Evolutionary conservation across 2,113 vertebrate species (phyloP).

Genomic region (Megalops atlanticus): DNA sequence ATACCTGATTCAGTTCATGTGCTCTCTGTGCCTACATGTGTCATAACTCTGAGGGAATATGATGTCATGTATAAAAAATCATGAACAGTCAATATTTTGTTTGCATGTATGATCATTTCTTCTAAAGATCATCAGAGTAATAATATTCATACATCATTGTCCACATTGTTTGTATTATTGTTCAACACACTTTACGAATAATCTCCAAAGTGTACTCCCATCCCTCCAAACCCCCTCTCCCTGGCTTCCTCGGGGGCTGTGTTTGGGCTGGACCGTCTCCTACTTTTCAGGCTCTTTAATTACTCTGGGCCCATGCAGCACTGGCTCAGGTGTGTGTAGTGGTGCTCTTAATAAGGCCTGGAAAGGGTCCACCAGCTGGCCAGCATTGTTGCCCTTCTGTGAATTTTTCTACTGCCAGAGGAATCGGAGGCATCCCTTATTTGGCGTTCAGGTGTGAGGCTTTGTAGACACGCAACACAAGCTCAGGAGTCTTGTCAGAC

Average conservation of each 20-base stretch:
- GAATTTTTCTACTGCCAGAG: background rate
- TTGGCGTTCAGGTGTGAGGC: background rate
- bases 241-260: background rate
- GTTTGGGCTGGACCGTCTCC: background rate
- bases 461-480: no score
- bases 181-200: conserved; percentile 59
- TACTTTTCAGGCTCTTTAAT: conserved; percentile 44
- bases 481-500: no score
- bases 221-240: no score
- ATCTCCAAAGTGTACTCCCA: no score
- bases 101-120: background rate
- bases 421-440: background rate
- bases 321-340: conserved; percentile 73
- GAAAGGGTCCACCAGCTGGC: conserved; percentile 66
- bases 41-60: no score
- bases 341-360: conserved; percentile 70
- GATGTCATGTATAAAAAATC: no score
- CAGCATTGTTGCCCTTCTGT: conserved; percentile 17
- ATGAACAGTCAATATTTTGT: no score
- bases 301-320: conserved; percentile 40
- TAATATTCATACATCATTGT: conserved; percentile 18
- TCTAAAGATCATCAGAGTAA: conserved; percentile 9
- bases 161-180: conserved; percentile 65
- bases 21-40: no score
- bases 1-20: no score